These are phyloP conservation scores for Tachina lurida DNA, from an alignment of 2,888 invertebrate species.

Conservation along the genomic window DNA sequence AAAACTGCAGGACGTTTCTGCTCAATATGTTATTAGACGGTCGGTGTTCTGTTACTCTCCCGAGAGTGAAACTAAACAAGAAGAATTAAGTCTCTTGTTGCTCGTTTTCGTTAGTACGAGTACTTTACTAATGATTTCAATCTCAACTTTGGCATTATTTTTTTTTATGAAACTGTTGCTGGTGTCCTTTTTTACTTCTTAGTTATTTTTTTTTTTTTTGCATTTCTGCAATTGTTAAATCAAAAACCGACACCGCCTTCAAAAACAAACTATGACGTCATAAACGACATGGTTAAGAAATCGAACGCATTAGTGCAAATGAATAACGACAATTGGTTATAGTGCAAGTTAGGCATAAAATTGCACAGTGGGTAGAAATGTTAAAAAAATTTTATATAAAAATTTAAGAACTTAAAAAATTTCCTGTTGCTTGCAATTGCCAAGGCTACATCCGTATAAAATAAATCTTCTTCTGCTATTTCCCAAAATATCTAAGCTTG, in stretches of 20 bases:
- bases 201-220: constrained; percentile 3
- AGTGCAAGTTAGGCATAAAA: constrained; percentile 1
- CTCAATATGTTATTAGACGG: constrained; percentile 42
- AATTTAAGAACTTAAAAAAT: too few species aligned
- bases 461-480: too few species aligned
- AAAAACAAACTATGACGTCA: constrained; percentile 77
- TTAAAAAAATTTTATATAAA: too few species aligned
- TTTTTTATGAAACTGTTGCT: constrained; percentile 63
- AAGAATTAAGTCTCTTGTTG: constrained; percentile 58
- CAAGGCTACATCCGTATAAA: neutral
- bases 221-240: constrained; percentile 21
- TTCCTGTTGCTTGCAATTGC: neutral
- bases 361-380: constrained; percentile 37
- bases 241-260: constrained; percentile 72
- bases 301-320: constrained; percentile 38
- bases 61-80: constrained; percentile 70
- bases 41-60: constrained; percentile 68
- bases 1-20: constrained; percentile 3
- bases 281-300: constrained; percentile 72
- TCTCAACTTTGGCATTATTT: neutral
- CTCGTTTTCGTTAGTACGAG: constrained; percentile 36
- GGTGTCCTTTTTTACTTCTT: constrained; percentile 21
- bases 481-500: too few species aligned
- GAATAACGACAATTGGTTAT: constrained; percentile 45
- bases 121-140: constrained; percentile 13